These are phyloP conservation scores for Grus americana DNA, from an alignment of 2,113 vertebrate species.

Conservation along the genomic window DNA sequence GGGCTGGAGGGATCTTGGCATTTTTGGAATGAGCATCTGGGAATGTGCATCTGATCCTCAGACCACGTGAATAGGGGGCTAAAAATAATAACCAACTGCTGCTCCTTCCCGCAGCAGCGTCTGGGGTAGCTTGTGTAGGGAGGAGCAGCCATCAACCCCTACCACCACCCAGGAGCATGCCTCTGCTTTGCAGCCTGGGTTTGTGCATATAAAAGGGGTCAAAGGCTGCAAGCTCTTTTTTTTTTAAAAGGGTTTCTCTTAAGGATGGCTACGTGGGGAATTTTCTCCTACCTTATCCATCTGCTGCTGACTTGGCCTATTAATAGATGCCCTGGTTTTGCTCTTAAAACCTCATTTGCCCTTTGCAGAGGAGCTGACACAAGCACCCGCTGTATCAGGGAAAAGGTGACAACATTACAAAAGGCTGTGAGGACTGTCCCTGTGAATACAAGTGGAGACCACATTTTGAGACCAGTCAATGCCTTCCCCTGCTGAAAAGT, in stretches of 20 bases:
- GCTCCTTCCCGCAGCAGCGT: background rate
- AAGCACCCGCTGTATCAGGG: background rate
- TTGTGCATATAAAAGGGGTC: background rate
- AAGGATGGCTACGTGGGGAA: background rate
- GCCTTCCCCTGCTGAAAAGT: background rate
- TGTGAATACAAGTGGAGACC: background rate
- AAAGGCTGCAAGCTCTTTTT: background rate
- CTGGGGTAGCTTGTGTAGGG: background rate
- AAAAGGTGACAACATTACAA: background rate
- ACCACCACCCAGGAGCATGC: background rate
- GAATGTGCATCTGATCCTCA: constrained; percentile 57
- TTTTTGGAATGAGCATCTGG: constrained; percentile 54
- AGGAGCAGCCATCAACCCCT: background rate
- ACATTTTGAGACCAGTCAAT: constrained; percentile 20
- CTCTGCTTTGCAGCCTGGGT: background rate
- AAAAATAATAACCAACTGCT: constrained; percentile 68
- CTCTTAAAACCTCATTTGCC: background rate
- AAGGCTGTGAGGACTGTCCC: background rate
- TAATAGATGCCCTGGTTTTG: background rate
- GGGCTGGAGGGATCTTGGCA: background rate
- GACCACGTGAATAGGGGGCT: constrained; percentile 32
- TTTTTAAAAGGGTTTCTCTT: background rate
- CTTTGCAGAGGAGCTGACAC: background rate
- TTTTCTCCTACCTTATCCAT: background rate
- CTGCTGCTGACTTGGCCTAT: background rate